Percentiles rank a stretch among this genome's conserved stretches.
Conservation (phyloP, 2,888 invertebrate species). For the Pachydiplax longipennis region DNA sequence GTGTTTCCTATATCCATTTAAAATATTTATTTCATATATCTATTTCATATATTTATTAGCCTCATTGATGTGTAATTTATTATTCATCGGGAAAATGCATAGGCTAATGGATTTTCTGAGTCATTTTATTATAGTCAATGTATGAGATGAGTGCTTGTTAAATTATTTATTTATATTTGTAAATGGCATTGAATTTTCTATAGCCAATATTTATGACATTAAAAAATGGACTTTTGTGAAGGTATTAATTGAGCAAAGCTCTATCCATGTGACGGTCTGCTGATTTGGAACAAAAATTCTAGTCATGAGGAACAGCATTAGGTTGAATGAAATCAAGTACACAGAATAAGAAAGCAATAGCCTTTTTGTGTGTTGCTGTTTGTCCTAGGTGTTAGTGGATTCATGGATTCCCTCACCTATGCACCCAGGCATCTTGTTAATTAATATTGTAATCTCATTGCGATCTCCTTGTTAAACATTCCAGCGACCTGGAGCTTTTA, state of each 20-base stretch:
- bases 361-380: conserved; percentile 51
- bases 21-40: conserved; percentile 32
- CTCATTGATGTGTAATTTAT: conserved; percentile 17
- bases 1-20: neutral
- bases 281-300: conserved; percentile 9
- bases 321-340: conserved; percentile 32
- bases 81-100: conserved; percentile 3
- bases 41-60: conserved; percentile 34
- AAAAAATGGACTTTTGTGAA: conserved; percentile 1
- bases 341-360: conserved; percentile 47
- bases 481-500: conserved; percentile 46
- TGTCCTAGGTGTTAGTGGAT: conserved; percentile 50
- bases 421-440: conserved; percentile 47
- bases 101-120: neutral
- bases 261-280: neutral
- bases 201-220: conserved; percentile 29
- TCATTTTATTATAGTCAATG: conserved; percentile 10
- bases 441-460: conserved; percentile 46
- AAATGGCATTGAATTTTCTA: conserved; percentile 23
- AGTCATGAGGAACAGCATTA: conserved; percentile 32
- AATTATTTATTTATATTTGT: conserved; percentile 44
- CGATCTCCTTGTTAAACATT: conserved; percentile 46
- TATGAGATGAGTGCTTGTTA: conserved; percentile 11
- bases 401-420: conserved; percentile 45
- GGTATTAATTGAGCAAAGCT: conserved; percentile 27